Conservation (phyloP, 2,113 vertebrate species). For the Daubentonia madagascariensis region DNA sequence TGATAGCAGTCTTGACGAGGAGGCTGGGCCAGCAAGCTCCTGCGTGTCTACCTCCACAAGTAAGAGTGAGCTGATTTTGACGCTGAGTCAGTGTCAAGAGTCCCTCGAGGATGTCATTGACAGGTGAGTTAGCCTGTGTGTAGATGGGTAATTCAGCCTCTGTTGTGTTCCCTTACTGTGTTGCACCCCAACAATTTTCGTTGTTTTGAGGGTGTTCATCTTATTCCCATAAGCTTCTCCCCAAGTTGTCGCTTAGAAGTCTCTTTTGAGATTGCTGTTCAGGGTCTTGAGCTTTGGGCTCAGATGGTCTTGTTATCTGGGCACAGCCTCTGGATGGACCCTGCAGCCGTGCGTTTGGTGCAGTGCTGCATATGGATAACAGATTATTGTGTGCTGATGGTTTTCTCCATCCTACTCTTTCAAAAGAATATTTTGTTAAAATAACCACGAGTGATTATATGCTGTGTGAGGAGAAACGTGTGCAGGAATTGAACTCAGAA, state of each 20-base stretch:
- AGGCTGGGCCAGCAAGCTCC: slow-evolving; percentile 87
- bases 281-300: background rate
- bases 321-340: background rate
- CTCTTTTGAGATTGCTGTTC: background rate
- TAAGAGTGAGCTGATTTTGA: slow-evolving; percentile 76
- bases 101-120: slow-evolving; percentile 61
- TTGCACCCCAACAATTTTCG: too few species aligned
- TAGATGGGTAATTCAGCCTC: background rate
- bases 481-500: background rate
- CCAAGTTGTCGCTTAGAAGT: background rate
- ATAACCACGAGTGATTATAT: fast-evolving
- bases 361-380: fast-evolving
- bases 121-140: slow-evolving; percentile 48
- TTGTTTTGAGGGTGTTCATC: background rate
- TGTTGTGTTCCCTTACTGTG: background rate
- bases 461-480: background rate
- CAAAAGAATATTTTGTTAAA: background rate
- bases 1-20: slow-evolving; percentile 82
- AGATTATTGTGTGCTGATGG: fast-evolving
- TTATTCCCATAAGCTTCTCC: background rate
- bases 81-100: slow-evolving; percentile 59
- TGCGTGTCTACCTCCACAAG: slow-evolving; percentile 43
- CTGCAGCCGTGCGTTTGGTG: too few species aligned
- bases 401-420: background rate
- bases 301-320: background rate